phyloP scores from a whole-genome alignment of 1,140 invertebrate genomes.

The Pogonognathellus flavescens region DNA sequence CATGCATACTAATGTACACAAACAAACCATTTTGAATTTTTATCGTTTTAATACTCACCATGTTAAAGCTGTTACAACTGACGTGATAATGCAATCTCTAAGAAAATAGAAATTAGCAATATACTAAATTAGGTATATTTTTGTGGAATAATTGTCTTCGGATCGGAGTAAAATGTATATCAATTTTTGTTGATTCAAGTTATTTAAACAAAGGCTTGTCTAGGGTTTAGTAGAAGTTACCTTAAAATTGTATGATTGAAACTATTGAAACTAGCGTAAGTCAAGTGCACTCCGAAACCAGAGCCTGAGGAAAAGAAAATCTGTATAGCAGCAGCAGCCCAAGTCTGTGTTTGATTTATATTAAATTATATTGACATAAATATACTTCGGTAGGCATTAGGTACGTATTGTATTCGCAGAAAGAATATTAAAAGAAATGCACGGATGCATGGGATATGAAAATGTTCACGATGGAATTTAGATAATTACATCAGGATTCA shows the following conservation, averaged over 20 bases:
- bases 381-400: background rate
- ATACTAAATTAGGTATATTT: too few species aligned
- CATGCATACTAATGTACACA: too few species aligned
- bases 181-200: too few species aligned
- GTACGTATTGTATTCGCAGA: too few species aligned
- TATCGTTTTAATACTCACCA: background rate
- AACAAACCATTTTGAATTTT: too few species aligned
- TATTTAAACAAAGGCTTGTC: too few species aligned
- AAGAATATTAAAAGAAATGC: too few species aligned
- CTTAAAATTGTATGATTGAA: slow-evolving; percentile 88
- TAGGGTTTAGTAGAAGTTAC: too few species aligned
- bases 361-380: background rate
- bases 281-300: slow-evolving; percentile 90
- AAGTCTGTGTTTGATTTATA: slow-evolving; percentile 76
- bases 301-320: slow-evolving; percentile 93
- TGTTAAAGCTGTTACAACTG: background rate
- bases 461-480: background rate
- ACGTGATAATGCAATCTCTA: background rate
- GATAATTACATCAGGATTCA: background rate
- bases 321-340: slow-evolving; percentile 92
- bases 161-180: too few species aligned
- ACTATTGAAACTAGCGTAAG: slow-evolving; percentile 90
- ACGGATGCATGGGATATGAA: too few species aligned
- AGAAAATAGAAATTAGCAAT: background rate
- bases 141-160: too few species aligned